phyloP scores from a whole-genome alignment of 2,888 invertebrate genomes.

The Fabriciana adippe region DNA sequence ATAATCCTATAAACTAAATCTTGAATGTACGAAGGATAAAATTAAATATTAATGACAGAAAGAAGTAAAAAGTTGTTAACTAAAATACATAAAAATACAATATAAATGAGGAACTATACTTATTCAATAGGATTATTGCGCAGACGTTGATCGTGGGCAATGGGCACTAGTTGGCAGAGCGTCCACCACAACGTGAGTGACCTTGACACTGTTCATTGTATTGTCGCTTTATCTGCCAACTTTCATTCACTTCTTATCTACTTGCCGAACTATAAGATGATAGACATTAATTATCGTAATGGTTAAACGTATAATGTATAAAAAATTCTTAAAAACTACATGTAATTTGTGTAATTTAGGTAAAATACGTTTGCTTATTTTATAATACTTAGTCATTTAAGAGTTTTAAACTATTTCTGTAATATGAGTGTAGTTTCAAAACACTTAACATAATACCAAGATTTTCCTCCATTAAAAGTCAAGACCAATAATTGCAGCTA shows the following conservation, averaged over 20 bases:
- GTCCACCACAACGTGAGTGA: constrained; percentile 39
- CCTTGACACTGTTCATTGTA: constrained; percentile 67
- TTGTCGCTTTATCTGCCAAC: constrained; percentile 61
- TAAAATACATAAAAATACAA: no score
- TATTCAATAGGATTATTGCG: constrained; percentile 5
- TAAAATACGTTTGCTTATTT: not conserved
- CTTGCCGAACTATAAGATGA: constrained; percentile 3
- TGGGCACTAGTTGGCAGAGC: constrained; percentile 39
- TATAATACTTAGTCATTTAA: no score
- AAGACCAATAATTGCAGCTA: constrained; percentile 3
- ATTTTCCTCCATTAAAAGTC: constrained; percentile 4
- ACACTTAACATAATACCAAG: not conserved
- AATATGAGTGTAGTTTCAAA: not conserved
- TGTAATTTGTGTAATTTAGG: not conserved
- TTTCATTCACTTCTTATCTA: constrained; percentile 61
- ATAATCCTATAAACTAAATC: no score
- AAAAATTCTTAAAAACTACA: not conserved
- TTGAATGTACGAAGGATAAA: no score
- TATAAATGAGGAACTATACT: not conserved
- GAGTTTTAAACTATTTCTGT: no score
- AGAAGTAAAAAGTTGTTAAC: no score
- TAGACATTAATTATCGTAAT: constrained; percentile 6
- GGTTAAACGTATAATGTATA: not conserved
- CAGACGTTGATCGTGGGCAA: constrained; percentile 28
- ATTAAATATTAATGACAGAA: no score